These are phyloP conservation scores for Remorina albescens DNA, from an alignment of 2,797 vertebrate genomes.

Conservation along the genomic window DNA sequence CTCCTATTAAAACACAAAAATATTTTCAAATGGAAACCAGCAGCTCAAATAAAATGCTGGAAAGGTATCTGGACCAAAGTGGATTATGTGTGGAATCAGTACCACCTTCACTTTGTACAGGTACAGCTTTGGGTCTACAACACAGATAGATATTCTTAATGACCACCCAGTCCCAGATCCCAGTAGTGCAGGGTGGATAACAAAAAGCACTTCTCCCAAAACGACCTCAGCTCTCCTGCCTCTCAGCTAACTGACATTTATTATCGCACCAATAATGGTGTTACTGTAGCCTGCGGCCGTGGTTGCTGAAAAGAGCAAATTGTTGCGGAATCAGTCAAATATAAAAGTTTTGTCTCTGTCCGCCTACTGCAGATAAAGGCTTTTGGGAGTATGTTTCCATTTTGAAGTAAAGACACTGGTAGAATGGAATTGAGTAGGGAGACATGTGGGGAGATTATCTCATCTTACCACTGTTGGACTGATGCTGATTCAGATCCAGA, in stretches of 20 bases:
- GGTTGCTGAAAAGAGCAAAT: neutral
- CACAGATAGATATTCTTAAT: conserved; percentile 57
- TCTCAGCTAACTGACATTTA: conserved; percentile 44
- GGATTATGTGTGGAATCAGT: neutral
- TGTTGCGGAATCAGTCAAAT: conserved; percentile 29
- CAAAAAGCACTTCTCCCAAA: conserved; percentile 20
- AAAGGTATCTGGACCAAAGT: neutral
- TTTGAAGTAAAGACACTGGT: conserved; percentile 44
- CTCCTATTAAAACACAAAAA: too few relatives aligned
- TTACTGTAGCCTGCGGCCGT: conserved; percentile 6
- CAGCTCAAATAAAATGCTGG: too few relatives aligned
- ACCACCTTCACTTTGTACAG: conserved; percentile 1
- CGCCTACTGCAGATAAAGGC: conserved; percentile 22
- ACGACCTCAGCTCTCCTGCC: conserved; percentile 7
- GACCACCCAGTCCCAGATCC: conserved; percentile 28
- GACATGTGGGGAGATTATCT: conserved; percentile 75
- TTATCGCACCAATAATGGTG: conserved; percentile 16
- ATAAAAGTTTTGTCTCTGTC: conserved; percentile 28
- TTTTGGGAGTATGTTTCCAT: conserved; percentile 45
- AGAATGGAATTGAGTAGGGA: conserved; percentile 46
- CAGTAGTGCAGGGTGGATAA: conserved; percentile 31
- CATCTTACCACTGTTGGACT: conserved; percentile 63
- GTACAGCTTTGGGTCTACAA: conserved; percentile 34
- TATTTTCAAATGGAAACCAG: too few relatives aligned
- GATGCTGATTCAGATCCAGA: conserved; percentile 72